Evolutionary conservation across 1,140 invertebrate species (phyloP), one percentile per base, ranked within the genome.

Genomic region (Oedothorax gibbosus): DNA sequence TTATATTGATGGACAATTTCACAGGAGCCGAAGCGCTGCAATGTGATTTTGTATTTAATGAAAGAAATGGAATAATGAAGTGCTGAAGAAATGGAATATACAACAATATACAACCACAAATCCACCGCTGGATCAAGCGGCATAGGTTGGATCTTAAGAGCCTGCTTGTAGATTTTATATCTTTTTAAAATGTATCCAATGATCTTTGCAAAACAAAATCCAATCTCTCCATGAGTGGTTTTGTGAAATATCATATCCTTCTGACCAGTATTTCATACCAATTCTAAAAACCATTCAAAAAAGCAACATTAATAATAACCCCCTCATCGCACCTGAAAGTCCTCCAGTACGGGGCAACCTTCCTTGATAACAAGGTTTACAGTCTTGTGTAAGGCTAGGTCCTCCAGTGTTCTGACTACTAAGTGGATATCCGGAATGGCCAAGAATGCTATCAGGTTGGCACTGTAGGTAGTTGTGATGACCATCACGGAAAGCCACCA

Each of bases 401-500:
- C 85, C 9, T 93, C 91, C 0, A 97, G 88, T 0, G 93, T 94
- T 6, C 94, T 93, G 0, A 97, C 93, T 0, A 95, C 92, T 4
- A 92, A 92, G 88, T 96, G 94, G 88, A 95, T 94, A 89, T 94
- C 94, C 0, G 96, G 96, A 88, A 98, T 97, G 0, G 97, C 98
- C 10, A 98, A 91, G 89, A 97, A 97, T 0, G 96, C 96, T 0
- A 98, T 96, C 51, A 98, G 92, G 90, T 96, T 97, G 7, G 96
- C 96, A 57, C 95, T 96, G 90, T 98, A 98, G 0, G 96, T 97
- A 1, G 96, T 97, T 0, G 97, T 94, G 0, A 97, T 91, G 0
- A 98, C 94, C 85, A 98, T 91, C 5, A 96, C 95, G 3, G 96
- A 94, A 10, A 98, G 89, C 96, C 96, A 98, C 96, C 96, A 98